Evolutionary conservation across 2,113 vertebrate species (phyloP).

Genomic region (Myiozetetes cayanensis): DNA sequence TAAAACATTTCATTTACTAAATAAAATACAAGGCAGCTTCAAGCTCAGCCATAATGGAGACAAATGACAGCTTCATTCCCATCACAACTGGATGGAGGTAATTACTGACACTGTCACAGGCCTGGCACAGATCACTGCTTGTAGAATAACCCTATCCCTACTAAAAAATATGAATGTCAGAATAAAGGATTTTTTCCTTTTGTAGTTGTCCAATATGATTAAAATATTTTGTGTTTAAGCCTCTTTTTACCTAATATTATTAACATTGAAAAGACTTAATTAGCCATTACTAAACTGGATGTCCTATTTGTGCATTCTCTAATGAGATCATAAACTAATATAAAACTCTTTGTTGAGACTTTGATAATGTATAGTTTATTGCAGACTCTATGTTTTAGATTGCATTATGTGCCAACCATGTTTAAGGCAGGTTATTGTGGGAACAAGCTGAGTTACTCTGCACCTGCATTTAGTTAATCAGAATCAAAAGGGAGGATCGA

Average conservation of each 20-base stretch:
- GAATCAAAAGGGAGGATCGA: no score
- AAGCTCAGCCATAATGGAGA: conserved; percentile 74
- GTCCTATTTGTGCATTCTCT: not conserved
- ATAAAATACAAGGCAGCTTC: conserved; percentile 75
- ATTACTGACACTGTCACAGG: conserved; percentile 74
- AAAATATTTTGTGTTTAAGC: conserved; percentile 5
- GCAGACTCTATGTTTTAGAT: not conserved
- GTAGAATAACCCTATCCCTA: conserved; percentile 24
- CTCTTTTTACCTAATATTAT: not conserved
- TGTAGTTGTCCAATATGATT: conserved; percentile 3
- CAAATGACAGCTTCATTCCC: conserved; percentile 70
- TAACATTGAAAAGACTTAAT: conserved; percentile 25
- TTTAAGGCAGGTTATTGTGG: not conserved
- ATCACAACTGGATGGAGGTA: conserved; percentile 71
- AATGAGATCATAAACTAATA: not conserved
- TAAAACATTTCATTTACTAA: conserved; percentile 78
- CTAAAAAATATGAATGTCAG: not conserved
- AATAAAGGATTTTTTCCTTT: not conserved
- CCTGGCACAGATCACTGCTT: conserved; percentile 63
- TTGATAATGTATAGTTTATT: not conserved
- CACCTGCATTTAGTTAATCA: no score
- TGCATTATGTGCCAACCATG: not conserved
- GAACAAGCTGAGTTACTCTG: no score
- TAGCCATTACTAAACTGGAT: not conserved
- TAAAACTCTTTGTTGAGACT: not conserved